Evolutionary conservation across 2,888 invertebrate species (phyloP).

Genomic region (Zele albiditarsus): DNA sequence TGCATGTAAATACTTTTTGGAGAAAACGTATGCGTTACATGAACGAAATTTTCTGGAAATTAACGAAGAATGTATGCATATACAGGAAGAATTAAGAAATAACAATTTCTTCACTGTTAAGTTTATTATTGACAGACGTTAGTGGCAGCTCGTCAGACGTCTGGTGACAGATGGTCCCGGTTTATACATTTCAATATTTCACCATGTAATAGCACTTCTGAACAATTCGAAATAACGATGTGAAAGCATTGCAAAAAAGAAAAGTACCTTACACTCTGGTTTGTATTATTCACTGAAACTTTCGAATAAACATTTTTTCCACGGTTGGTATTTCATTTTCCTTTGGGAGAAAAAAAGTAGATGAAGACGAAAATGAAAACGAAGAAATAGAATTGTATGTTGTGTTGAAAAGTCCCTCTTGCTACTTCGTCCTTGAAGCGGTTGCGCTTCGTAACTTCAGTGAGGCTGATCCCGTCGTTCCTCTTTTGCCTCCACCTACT

Average conservation of each 20-base stretch:
- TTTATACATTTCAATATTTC: background rate
- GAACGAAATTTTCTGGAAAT: too few relatives aligned
- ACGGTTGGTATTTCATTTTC: too few relatives aligned
- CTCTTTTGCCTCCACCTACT: constrained; percentile 16
- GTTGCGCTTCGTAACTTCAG: constrained; percentile 50
- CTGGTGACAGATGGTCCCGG: constrained; percentile 38
- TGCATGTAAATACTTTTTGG: background rate
- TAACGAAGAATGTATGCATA: background rate
- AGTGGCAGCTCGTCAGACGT: constrained; percentile 27
- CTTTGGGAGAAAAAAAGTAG: too few relatives aligned
- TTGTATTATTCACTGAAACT: too few relatives aligned
- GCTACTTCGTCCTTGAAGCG: constrained; percentile 49
- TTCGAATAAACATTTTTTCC: too few relatives aligned
- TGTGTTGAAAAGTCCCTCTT: background rate
- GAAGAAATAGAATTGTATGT: background rate
- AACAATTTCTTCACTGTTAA: constrained; percentile 16
- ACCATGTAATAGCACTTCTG: background rate
- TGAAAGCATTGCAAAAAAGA: background rate
- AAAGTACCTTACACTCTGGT: background rate
- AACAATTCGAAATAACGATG: background rate
- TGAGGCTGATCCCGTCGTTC: constrained; percentile 31
- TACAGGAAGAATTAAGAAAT: constrained; percentile 11
- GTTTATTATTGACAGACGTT: constrained; percentile 12
- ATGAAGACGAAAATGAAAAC: background rate
- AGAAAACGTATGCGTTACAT: too few relatives aligned